Base-by-base conservation (phyloP, 2,797 vertebrate species). In the Cercopithecus mitis region DNA sequence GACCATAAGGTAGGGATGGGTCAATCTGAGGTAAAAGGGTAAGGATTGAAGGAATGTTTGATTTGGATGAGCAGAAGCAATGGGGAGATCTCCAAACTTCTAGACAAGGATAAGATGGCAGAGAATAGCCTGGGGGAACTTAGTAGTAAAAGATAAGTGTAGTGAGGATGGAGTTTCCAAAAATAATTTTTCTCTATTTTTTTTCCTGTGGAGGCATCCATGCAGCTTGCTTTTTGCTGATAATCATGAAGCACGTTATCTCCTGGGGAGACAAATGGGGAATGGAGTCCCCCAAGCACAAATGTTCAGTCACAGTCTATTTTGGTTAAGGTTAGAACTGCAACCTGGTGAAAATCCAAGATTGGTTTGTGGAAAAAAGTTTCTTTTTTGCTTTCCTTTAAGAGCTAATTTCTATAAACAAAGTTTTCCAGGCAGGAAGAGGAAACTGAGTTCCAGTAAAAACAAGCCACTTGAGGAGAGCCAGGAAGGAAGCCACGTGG, bases 391-490 rank as follows among this genome's bases (percentile, higher is more conserved):
- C 45, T 96, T 87, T 88, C 57, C 19, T 89, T 92, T 73, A 50
- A 47, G 75, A 75, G 33, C 82, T 95, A 45, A 10, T 76, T 94
- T 88, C 81, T 95, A 47, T 88, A 88, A 80, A 88, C 50, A 96
- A 86, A 45, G 50, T 95, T 95, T 97, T 95, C 93, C 82, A 95
- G 73, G 87, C 70, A 96, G 95, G 91, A 98, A 93, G 47, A 80
- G 88, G 90, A 97, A 96, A 96, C 30, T 27, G 33, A 79, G 7
- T 97, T 98, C 94, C 93, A 86, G 84, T 94, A 97, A 96, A 97
- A 95, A 96, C 91, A 96, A 96, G 85, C 88, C 92, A 93, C 81
- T 97, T 91, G 86, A 94, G 81, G 88, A 88, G 95, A 97, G 84
- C 72, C 39, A 24, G 95, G 92, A 97, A 97, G 92, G 92, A 96